Evolutionary conservation across 2,797 vertebrate genomes (phyloP).

Genomic region (Remorina albescens): DNA sequence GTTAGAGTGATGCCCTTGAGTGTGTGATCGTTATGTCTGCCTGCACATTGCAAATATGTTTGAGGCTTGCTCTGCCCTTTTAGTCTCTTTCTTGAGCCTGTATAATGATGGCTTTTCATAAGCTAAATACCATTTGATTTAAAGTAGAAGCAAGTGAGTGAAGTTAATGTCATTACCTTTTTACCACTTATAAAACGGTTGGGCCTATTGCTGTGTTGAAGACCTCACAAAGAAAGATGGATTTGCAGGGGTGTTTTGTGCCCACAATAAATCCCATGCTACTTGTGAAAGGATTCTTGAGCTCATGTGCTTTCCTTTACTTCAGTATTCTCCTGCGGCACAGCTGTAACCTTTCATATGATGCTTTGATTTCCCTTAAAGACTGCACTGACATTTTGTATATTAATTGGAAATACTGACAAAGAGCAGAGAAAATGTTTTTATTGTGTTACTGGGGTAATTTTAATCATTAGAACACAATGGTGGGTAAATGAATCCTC

Average conservation of each 20-base stretch:
- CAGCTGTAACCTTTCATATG: constrained; percentile 56
- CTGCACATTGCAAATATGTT: not conserved
- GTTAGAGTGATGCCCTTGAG: too few relatives aligned
- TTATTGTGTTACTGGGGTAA: constrained; percentile 34
- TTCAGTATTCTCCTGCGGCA: constrained; percentile 35
- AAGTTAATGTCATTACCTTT: constrained; percentile 27
- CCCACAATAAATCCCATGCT: constrained; percentile 42
- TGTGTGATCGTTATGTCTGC: not conserved
- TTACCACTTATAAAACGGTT: constrained; percentile 21
- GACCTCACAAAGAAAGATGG: constrained; percentile 10
- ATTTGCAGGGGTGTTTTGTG: constrained; percentile 31
- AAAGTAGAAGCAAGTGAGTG: constrained; percentile 12
- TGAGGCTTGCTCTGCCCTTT: not conserved
- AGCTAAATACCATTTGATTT: constrained; percentile 20
- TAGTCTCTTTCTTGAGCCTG: not conserved
- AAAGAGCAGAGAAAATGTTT: constrained; percentile 16
- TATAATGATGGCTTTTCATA: not conserved
- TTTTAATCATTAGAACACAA: constrained; percentile 40
- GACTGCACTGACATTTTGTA: constrained; percentile 51
- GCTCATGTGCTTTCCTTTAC: constrained; percentile 55
- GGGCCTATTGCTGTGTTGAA: constrained; percentile 7
- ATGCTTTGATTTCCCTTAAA: constrained; percentile 39
- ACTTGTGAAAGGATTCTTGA: constrained; percentile 56
- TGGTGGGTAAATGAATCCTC: constrained; percentile 39
- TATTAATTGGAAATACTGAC: constrained; percentile 46